Evolutionary conservation across 2,797 vertebrate species (phyloP).

Genomic region (Eulemur mongoz): DNA sequence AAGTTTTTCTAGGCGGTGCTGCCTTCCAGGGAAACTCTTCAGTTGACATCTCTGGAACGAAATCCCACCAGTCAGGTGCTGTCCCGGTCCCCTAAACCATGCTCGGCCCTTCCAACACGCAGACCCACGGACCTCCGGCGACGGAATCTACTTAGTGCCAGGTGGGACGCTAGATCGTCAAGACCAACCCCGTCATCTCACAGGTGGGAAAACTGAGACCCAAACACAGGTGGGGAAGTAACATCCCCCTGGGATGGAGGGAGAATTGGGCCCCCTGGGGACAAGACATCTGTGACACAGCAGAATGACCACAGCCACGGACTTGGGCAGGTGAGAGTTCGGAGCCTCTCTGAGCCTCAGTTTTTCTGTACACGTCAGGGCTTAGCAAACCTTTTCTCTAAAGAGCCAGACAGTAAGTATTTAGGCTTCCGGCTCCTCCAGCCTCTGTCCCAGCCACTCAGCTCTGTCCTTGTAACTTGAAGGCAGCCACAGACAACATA

Average conservation of each 20-base stretch:
- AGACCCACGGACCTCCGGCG: fast-evolving
- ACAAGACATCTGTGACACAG: fast-evolving
- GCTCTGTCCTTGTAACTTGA: fast-evolving
- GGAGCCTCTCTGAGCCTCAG: not conserved
- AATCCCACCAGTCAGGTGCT: not conserved
- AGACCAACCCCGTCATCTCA: not conserved
- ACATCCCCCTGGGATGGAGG: fast-evolving
- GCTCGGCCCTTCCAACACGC: not conserved
- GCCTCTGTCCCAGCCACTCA: not conserved
- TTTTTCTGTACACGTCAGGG: not conserved
- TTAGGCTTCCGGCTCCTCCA: not conserved
- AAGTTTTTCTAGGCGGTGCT: fast-evolving
- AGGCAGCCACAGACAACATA: fast-evolving
- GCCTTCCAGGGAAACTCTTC: not conserved
- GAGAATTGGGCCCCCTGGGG: fast-evolving
- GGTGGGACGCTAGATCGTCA: too few species aligned
- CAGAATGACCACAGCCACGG: fast-evolving
- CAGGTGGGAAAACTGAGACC: not conserved
- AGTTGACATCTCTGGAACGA: not conserved
- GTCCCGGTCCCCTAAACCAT: too few species aligned
- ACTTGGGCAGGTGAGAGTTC: fast-evolving
- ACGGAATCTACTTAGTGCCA: not conserved
- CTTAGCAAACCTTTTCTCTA: not conserved
- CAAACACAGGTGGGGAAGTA: fast-evolving
- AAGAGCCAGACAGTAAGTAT: not conserved